Evolutionary conservation across 1,140 invertebrate genomes (phyloP), one percentile per base, ranked within the genome.

Genomic region (Neodiprion virginianus): DNA sequence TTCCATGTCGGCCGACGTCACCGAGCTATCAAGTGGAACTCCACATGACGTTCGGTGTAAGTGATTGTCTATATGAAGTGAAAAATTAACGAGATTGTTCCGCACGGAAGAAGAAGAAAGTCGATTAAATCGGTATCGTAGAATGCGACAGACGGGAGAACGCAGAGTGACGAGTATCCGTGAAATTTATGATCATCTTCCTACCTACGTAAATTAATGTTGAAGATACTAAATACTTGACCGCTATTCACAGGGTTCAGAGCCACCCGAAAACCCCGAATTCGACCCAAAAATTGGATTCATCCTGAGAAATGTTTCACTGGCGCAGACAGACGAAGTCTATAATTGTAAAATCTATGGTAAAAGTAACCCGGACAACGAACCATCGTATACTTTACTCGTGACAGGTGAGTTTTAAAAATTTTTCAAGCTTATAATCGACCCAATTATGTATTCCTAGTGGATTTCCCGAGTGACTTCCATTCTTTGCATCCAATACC

Each of bases 1-100:
- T 94, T 78, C 92, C 92, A 76, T 95, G 93, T 88, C 91, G 91
- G 79, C 93, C 93, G 69, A 91, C 93, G 48, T 91, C 91, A 65
- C 93, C 93, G 11, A 88, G 92, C 78, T 88, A 92, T 48, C 85
- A 89, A 61, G 91, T 94, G 7, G 77, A 86, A 67, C 86, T 94
- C 53, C 77, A 40, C 2, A 40, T 3, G 28, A 40, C 1, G 28
- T 40, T 79, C 14, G 84, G 88, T 80, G 87, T 88, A 61, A 81
- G 80, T 71, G 82, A 85, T 10, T 17, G 67, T 47, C 76, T 81
- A 79, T 79, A 75, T 75, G 67, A 78, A 75, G 66, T 71, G 71
- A 69, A 78, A 75, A 77, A 77, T 75, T 82, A 82, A 78, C 81
- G 79, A 83, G 83, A 76, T 76, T 79, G 77, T 72, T 48, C 61